phyloP scores from a whole-genome alignment of 2,797 vertebrate genomes.

The Megalops cyprinoides region DNA sequence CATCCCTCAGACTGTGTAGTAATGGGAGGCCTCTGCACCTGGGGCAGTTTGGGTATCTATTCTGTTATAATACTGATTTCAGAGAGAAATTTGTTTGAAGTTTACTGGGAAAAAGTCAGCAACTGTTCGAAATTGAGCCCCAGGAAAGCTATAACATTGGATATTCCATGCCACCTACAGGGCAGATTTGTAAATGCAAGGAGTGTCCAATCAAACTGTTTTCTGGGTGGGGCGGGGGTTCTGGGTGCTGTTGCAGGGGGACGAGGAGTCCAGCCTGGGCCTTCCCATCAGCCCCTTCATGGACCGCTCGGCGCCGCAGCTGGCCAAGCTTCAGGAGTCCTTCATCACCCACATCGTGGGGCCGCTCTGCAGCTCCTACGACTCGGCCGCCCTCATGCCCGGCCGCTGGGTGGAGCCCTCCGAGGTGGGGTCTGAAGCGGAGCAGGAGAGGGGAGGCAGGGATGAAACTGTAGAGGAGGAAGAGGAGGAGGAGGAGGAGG shows the following conservation, averaged over 20 bases:
- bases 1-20: too few species aligned
- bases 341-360: conserved; percentile 99
- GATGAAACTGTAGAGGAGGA: not conserved
- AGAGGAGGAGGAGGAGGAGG: conserved; percentile 47
- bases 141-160: too few species aligned
- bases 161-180: too few species aligned
- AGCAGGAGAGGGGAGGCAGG: conserved; percentile 29
- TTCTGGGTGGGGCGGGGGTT: too few species aligned
- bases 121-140: too few species aligned
- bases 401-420: conserved; percentile 87
- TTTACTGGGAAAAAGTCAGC: too few species aligned
- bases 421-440: conserved; percentile 54
- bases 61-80: too few species aligned
- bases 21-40: too few species aligned
- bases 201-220: too few species aligned
- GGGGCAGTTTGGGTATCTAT: too few species aligned
- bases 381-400: conserved; percentile 91
- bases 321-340: conserved; percentile 96
- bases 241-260: conserved; percentile 77
- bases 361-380: conserved; percentile 92
- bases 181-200: too few species aligned
- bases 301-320: conserved; percentile 94
- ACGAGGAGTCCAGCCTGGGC: conserved; percentile 92
- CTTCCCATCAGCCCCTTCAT: conserved; percentile 97
- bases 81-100: too few species aligned